Evolutionary conservation across 2,113 vertebrate genomes (phyloP), one percentile per base, ranked within the genome.

Genomic region (Pomatostomus ruficeps): DNA sequence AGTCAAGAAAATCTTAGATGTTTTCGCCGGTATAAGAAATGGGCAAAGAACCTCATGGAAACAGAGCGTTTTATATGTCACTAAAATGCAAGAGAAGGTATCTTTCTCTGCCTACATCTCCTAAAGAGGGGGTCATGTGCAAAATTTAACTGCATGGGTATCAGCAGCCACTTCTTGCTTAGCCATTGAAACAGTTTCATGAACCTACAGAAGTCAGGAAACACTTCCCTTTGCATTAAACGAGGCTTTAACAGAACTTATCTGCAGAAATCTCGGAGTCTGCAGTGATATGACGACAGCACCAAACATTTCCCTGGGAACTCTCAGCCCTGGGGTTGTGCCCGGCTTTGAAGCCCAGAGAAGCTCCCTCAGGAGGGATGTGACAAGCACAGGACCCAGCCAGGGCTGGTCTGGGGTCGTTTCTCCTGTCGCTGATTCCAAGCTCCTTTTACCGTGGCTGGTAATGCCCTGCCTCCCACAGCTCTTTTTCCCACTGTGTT

Each of bases 241-340:
- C 46, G 72, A 55, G 13, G 31, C 36, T n/a, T 54, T 8, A n/a
- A n/a, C 40, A 74, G 42, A 67, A 43, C 21, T 23, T 54, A 7
- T 35, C 17, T 36, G 17, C 62, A 83, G 43, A 59, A 61, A 57
- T 52, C 62, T 79, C 45, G 48, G n/a, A 31, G 11, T 4, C 21
- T 16, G 31, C n/a, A 65, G 17, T 2, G 40, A 40, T 28, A 29
- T 1, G 11, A 59, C 57, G 49, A 67, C 0, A 1, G 24, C 33
- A 59, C 3, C 33, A 51, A 70, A 59, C 2, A 24, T 51, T 91
- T 84, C 21, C 73, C 5, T 59, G 26, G 31, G 23, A 29, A 11
- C 42, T 74, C 25, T 40, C 42, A 80, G 48, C 54, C 38, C 33
- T 73, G 38, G 40, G 79, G 11, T 1, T 54, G 38, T 9, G 18